Evolutionary conservation across 2,113 vertebrate species (phyloP).

Genomic region (Mormoops blainvillei): DNA sequence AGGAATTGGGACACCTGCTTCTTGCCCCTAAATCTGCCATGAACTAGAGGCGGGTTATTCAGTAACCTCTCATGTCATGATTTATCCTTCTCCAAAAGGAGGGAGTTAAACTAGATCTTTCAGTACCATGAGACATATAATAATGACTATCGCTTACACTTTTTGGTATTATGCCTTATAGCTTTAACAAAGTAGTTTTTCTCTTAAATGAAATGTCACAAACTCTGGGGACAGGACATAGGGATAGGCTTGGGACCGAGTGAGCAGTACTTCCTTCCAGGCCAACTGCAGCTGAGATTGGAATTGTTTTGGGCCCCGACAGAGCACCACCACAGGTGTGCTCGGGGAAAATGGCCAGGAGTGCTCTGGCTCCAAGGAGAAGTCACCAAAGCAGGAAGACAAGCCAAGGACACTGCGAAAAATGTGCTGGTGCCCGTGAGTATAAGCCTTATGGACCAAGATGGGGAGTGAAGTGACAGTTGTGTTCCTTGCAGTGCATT

Average conservation of each 20-base stretch:
- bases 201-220: not conserved
- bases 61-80: not conserved
- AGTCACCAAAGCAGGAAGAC: not conserved
- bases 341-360: not conserved
- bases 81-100: not conserved
- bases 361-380: not conserved
- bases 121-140: not conserved
- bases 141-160: not conserved
- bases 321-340: not conserved
- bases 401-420: not conserved
- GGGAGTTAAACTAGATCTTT: not conserved
- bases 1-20: not conserved
- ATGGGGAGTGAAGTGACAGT: not conserved
- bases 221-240: not conserved
- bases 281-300: not conserved
- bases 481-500: not conserved
- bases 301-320: not conserved
- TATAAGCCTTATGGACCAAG: not conserved
- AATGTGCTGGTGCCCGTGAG: too few species aligned
- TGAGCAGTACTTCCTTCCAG: not conserved
- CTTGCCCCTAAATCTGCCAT: not conserved
- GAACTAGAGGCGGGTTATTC: not conserved
- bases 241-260: not conserved
- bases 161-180: not conserved
- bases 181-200: not conserved